Percentiles rank a stretch among this genome's conserved stretches.
Conservation (phyloP, 2,113 vertebrate species). For the Oncorhynchus kisutch region DNA sequence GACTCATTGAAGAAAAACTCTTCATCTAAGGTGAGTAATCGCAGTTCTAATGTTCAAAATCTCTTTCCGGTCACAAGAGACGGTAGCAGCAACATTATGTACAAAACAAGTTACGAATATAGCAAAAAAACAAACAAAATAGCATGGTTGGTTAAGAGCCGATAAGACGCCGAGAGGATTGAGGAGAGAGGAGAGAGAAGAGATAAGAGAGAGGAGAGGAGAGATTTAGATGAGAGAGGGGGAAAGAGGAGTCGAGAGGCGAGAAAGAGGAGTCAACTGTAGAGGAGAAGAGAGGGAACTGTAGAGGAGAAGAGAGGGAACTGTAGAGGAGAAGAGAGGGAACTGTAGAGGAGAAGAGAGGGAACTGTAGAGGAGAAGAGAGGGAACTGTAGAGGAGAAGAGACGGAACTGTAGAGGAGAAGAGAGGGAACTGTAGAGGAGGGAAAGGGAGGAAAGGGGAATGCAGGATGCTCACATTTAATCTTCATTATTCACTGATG, state of each 20-base stretch:
- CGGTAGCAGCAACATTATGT: too few relatives aligned
- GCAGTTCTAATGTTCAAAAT: too few relatives aligned
- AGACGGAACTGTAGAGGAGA: conserved; percentile 7
- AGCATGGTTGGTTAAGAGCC: too few relatives aligned
- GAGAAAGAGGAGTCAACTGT: too few relatives aligned
- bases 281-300: conserved; percentile 3
- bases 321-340: conserved; percentile 7
- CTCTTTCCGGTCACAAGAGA: too few relatives aligned
- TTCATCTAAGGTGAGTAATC: too few relatives aligned
- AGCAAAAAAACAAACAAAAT: too few relatives aligned
- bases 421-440: conserved; percentile 9
- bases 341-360: conserved; percentile 7
- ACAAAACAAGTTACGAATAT: too few relatives aligned
- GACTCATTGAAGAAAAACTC: too few relatives aligned
- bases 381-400: background rate
- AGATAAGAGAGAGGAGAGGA: background rate
- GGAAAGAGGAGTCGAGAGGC: too few relatives aligned
- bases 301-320: conserved; percentile 11
- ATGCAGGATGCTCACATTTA: conserved; percentile 79
- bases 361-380: background rate
- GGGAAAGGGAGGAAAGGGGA: conserved; percentile 33
- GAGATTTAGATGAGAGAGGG: too few relatives aligned
- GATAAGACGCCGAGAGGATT: background rate
- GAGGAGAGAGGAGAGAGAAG: background rate
- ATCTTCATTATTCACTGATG: conserved; percentile 86